These are phyloP conservation scores for Kryptolebias ocellatus DNA, from an alignment of 2,797 vertebrate genomes.

Conservation along the genomic window DNA sequence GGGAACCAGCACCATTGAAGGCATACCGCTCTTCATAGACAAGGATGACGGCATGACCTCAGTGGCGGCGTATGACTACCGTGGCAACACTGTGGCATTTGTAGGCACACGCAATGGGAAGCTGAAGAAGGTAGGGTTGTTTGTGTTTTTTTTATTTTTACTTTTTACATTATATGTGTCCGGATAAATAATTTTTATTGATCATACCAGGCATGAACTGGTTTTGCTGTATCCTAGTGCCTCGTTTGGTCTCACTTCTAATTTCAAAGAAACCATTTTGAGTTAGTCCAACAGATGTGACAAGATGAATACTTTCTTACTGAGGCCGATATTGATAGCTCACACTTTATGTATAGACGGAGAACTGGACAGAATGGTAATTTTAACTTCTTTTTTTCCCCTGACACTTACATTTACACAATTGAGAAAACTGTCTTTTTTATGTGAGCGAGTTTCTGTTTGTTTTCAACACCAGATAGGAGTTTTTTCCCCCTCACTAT, in stretches of 20 bases:
- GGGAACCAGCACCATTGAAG: slow-evolving; percentile 95
- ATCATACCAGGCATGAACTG: slow-evolving; percentile 59
- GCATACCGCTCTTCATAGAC: slow-evolving; percentile 91
- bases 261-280: slow-evolving; percentile 44
- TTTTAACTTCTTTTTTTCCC: background rate
- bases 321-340: slow-evolving; percentile 28
- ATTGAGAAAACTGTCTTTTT: background rate
- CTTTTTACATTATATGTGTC: background rate
- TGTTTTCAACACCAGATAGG: background rate
- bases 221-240: slow-evolving; percentile 35
- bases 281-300: slow-evolving; percentile 43
- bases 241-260: slow-evolving; percentile 18
- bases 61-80: slow-evolving; percentile 94
- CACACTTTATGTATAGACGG: slow-evolving; percentile 19
- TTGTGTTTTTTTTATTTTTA: too few species aligned
- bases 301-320: slow-evolving; percentile 37
- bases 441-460: background rate
- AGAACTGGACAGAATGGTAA: background rate
- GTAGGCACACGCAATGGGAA: slow-evolving; percentile 90
- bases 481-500: background rate
- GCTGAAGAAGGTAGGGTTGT: slow-evolving; percentile 90
- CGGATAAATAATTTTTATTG: slow-evolving; percentile 23
- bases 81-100: slow-evolving; percentile 92
- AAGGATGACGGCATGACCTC: slow-evolving; percentile 97
- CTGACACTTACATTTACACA: background rate